Conservation (phyloP, 2,113 vertebrate species). For the Strix aluco region DNA sequence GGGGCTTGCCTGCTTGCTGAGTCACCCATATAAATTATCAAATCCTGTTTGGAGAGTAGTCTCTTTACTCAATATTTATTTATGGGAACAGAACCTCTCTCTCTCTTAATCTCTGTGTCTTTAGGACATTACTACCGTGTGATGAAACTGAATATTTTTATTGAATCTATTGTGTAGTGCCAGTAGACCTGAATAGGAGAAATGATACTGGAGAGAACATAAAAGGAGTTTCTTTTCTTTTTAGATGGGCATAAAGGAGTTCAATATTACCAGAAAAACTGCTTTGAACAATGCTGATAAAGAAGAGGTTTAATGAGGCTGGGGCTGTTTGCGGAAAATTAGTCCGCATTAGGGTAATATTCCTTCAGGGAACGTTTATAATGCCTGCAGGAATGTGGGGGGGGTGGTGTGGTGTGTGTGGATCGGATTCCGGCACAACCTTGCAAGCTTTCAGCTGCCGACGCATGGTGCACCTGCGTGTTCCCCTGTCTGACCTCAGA, state of each 20-base stretch:
- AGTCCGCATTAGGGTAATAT: conserved; percentile 68
- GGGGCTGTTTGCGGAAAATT: conserved; percentile 66
- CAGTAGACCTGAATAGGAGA: conserved; percentile 28
- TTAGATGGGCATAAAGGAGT: background rate
- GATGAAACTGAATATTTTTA: conserved; percentile 53
- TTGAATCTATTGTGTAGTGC: conserved; percentile 13
- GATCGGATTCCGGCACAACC: conserved; percentile 68
- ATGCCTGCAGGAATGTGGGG: conserved; percentile 76
- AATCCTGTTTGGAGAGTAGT: background rate
- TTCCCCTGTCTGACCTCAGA: conserved; percentile 72
- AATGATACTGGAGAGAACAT: conserved; percentile 28
- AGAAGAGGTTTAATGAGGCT: conserved; percentile 58
- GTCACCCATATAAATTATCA: background rate
- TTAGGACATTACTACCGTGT: background rate
- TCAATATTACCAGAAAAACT: conserved; percentile 36
- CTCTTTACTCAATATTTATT: background rate
- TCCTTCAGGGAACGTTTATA: conserved; percentile 72
- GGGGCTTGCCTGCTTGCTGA: background rate
- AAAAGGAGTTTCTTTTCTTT: conserved; percentile 33
- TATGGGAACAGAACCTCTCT: background rate
- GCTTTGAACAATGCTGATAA: conserved; percentile 66
- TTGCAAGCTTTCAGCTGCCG: conserved; percentile 60
- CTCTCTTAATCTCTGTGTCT: background rate
- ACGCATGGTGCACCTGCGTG: conserved; percentile 74
- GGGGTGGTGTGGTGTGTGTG: background rate